phyloP scores from a whole-genome alignment of 2,113 vertebrate species.

The Lethenteron reissneri region DNA sequence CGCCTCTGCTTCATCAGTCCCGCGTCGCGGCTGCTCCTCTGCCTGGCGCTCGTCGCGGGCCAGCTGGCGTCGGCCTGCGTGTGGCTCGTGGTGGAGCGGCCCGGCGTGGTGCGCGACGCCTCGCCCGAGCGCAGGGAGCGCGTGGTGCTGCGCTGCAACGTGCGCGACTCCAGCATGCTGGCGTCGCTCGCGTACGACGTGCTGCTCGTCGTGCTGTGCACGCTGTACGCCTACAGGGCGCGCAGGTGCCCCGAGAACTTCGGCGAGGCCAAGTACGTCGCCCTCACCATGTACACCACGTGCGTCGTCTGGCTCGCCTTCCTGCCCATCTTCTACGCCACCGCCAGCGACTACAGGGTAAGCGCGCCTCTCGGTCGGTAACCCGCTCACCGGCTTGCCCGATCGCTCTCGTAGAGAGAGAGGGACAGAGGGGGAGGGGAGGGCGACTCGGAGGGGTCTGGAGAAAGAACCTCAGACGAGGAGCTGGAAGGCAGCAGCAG shows the following conservation, averaged over 20 bases:
- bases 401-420: no score
- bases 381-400: no score
- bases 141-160: slow-evolving; percentile 89
- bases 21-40: no score
- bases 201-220: slow-evolving; percentile 85
- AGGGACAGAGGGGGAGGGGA: no score
- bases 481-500: no score
- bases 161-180: slow-evolving; percentile 88
- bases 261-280: slow-evolving; percentile 98
- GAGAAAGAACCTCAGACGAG: no score
- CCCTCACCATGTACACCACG: slow-evolving; percentile 98
- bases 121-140: slow-evolving; percentile 76
- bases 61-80: slow-evolving; percentile 72
- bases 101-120: slow-evolving; percentile 64
- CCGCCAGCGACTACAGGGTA: slow-evolving; percentile 99
- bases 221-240: slow-evolving; percentile 96
- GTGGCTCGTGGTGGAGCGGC: slow-evolving; percentile 77
- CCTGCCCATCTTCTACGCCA: slow-evolving; percentile 97
- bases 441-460: no score
- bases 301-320: slow-evolving; percentile 99
- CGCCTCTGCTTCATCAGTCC: no score
- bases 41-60: slow-evolving; percentile 63
- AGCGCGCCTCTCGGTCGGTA: slow-evolving; percentile 9
- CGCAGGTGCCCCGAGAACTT: slow-evolving; percentile 98
- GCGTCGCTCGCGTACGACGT: slow-evolving; percentile 80